Evolutionary conservation across 2,888 invertebrate species (phyloP), one percentile per base, ranked within the genome.

Genomic region (Agelastica alni): DNA sequence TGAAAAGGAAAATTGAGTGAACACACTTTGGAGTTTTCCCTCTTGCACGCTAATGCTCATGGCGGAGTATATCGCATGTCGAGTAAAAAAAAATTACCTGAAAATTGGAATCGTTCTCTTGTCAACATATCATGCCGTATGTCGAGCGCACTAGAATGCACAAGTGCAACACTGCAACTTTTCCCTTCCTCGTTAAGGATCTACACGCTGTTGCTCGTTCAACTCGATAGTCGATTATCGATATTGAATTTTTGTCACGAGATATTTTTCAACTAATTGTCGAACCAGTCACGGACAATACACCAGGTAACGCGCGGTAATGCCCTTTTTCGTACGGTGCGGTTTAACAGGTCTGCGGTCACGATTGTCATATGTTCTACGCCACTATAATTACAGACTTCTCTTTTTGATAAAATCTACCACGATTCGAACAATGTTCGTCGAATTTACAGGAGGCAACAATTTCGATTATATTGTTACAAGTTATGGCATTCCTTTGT

Each of bases 81-180:
- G 62, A 65, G 62, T 58, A 51, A 52, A 37, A 52, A 62, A 60
- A 61, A 65, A 68, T 62, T 60, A 59, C 61, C 59, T 59, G 60
- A 64, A 65, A 65, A 66, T 63, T 56, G 57, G 62, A 65, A 63
- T 68, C 65, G 71, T 69, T 74, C 68, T 71, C 71, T 71, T 75
- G 75, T 75, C 75, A 76, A 75, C 76, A 73, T 75, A 73, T 75
- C 75, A 73, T 64, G 64, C 75, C 73, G 68, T 74, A 72, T 75
- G 75, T 74, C 70, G 73, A 41, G 20, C 32, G 18, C 17, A 12
- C 37, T 39, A 18, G 10, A 34, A 39, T 9, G 26, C 3, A 7
- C 26, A 26, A 9, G 4, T n/a, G 37, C 37, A 39, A 39, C n/a
- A n/a, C 17, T 17, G 18, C 17, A 12, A 39, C 37, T 12, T 57